Base-by-base conservation (phyloP, 2,888 invertebrate genomes). In the Orthonevra nobilis region DNA sequence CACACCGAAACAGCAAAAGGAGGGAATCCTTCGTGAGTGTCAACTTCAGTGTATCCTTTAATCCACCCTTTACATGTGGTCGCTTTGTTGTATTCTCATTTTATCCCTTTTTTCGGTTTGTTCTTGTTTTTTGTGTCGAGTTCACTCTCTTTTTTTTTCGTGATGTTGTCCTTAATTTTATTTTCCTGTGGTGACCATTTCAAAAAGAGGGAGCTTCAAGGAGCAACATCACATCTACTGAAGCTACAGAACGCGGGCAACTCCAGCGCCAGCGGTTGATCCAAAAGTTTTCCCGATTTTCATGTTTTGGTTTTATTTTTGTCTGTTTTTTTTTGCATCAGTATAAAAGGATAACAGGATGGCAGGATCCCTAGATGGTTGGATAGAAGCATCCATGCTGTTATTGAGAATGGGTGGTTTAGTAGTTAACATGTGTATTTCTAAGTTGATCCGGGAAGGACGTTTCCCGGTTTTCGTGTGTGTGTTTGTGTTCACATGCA, bases 341-440 rank as follows among this genome's bases (percentile, higher is more conserved):
- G 3, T 26, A 38, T 32, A 56, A 34, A 52, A 34, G 9, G 0
- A 23, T 20, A 28, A 9, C 54, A 38, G 74, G 56, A 61, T 40
- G 52, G 14, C 42, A 38, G 50, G 50, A 60, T 38, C 19, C 42
- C 12, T n/a, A n/a, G n/a, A 5, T 23, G 23, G 23, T 23, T n/a
- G n/a, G n/a, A n/a, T n/a, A n/a, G 48, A 34, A 48, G 34, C 32
- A 66, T 50, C 20, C 36, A 66, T 60, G 52, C 52, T 54, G 58
- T 23, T 40, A 19, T 10, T 30, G 20, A 32, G 12, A 10, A 19
- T 26, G 30, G 14, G 19, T 38, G 60, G 52, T 60, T 68, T 54
- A 44, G 60, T 54, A 52, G 74, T 68, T 74, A 68, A 74, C 74
- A 74, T 74, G 74, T 68, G 74, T 74, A 74, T 56, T 61, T 40